Percentiles rank a stretch among this genome's conserved stretches.
These are phyloP conservation scores for Melanogrammus aeglefinus DNA, from an alignment of 2,797 vertebrate species.

Conservation along the genomic window DNA sequence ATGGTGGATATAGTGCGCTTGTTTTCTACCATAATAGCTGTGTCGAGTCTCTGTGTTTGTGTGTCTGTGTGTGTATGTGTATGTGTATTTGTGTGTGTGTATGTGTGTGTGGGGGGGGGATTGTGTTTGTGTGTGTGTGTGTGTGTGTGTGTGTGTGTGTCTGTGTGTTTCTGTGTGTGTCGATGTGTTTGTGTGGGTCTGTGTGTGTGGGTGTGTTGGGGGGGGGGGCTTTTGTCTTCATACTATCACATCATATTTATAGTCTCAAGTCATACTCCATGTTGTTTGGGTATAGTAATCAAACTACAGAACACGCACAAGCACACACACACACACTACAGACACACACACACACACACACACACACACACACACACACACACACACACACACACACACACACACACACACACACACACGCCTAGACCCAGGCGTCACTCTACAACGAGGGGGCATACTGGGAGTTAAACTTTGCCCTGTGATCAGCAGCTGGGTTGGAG, in stretches of 20 bases:
- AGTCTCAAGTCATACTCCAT: too few species aligned
- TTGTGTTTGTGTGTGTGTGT: neutral
- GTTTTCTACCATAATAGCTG: neutral
- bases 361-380: conserved; percentile 31
- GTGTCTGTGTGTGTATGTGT: neutral
- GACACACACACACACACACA: conserved; percentile 36
- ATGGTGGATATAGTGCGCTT: conserved; percentile 26
- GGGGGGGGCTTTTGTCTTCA: too few species aligned
- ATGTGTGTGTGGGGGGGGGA: too few species aligned
- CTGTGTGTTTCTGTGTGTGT: too few species aligned
- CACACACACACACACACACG: conserved; percentile 36
- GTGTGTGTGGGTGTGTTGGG: too few species aligned
- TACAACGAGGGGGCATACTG: conserved; percentile 49
- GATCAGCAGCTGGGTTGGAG: conserved; percentile 47
- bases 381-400: conserved; percentile 3
- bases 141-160: too few species aligned
- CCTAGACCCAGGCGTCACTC: conserved; percentile 50
- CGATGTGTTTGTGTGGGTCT: too few species aligned
- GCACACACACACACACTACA: conserved; percentile 19
- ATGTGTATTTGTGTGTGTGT: neutral
- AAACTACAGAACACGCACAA: neutral
- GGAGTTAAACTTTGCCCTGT: conserved; percentile 56
- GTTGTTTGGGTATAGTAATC: neutral
- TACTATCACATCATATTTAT: too few species aligned
- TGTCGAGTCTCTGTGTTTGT: neutral